Evolutionary conservation across 2,888 invertebrate species (phyloP).

Genomic region (Rotaria socialis): DNA sequence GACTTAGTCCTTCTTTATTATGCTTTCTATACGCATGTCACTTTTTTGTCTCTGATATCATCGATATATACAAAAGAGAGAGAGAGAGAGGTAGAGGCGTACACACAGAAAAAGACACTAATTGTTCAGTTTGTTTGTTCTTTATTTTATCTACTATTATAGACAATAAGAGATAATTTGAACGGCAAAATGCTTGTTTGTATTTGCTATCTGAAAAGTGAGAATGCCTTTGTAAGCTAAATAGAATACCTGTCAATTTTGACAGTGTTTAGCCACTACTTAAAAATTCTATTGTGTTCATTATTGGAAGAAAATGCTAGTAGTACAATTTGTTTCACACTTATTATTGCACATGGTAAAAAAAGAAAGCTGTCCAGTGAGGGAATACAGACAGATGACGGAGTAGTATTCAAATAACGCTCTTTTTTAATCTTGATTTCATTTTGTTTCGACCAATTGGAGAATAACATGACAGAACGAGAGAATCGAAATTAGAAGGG

Average conservation of each 20-base stretch:
- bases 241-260: background rate
- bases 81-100: background rate
- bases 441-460: background rate
- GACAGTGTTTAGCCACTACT: background rate
- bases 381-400: background rate
- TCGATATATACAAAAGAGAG: background rate
- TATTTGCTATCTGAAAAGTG: background rate
- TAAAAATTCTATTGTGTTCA: background rate
- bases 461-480: background rate
- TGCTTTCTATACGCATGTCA: conserved; percentile 1
- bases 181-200: background rate
- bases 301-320: background rate
- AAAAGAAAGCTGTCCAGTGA: background rate
- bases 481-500: background rate
- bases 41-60: conserved; percentile 1
- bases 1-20: background rate
- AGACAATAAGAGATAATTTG: background rate
- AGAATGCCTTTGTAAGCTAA: background rate
- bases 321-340: background rate
- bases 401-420: background rate
- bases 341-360: background rate
- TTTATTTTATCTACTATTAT: background rate
- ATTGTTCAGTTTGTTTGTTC: background rate
- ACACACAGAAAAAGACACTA: background rate
- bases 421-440: background rate